Evolutionary conservation across 2,113 vertebrate genomes (phyloP), one percentile per base, ranked within the genome.

Genomic region (Raphicerus campestris): DNA sequence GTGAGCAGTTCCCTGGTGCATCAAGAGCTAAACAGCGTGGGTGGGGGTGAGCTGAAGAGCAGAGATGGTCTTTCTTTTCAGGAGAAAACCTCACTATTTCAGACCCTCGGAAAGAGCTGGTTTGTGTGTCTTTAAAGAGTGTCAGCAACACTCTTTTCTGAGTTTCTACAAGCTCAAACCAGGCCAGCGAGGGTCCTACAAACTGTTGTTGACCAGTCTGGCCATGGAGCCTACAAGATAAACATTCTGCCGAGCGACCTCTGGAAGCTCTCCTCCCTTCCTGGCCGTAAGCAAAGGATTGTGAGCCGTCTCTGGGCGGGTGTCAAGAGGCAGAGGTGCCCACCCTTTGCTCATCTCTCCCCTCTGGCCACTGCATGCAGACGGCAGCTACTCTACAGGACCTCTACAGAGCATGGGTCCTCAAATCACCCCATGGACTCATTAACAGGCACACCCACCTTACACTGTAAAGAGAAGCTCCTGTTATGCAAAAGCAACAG

Each of bases 221-320:
- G 47, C 35, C 10, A 1, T 1, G 13, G 60, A 42, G 28, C 61
- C 80, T 1, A 3, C 49, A 13, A 66, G 51, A 7, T 7, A 6
- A 51, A 19, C 5, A 22, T 4, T 49, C 30, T n/a, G 30, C 30
- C 0, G 5, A 55, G 53, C 22, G 30, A 39, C 63, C 8, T 3
- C 39, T 49, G 49, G 19, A 39, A 15, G 39, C 7, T 32, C 7
- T 49, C 32, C 47, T 49, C 28, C 22, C 30, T 32, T 4, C 6
- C 30, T 14, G 78, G 32, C 10, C 0, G 10, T 15, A 49, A 15
- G 14, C 2, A n/a, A 13, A 32, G 13, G 8, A 2, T 2, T 1
- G n/a, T 0, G 14, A 24, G 32, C 28, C 0, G 0, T 5, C 32
- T 61, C 51, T 2, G 13, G 7, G 10, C 7, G 32, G 47, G 39